Conservation (phyloP, 2,888 invertebrate genomes). For the Anarsia innoxiella region DNA sequence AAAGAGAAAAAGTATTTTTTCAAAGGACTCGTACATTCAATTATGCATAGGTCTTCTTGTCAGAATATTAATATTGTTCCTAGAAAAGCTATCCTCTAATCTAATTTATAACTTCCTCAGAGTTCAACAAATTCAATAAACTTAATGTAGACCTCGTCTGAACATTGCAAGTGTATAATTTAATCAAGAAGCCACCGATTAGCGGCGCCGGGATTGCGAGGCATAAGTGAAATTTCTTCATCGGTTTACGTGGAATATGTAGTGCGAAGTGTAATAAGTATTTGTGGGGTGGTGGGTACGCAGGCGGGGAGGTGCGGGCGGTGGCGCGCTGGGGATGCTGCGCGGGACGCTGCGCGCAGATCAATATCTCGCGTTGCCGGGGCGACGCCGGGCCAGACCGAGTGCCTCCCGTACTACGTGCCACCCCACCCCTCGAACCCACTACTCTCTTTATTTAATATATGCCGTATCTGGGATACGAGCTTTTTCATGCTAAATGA, state of each 20-base stretch:
- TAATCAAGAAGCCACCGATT: slow-evolving; percentile 11
- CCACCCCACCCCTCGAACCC: slow-evolving; percentile 41
- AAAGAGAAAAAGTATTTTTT: too few species aligned
- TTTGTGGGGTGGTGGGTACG: slow-evolving; percentile 48
- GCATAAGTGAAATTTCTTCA: slow-evolving; percentile 61
- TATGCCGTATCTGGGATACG: slow-evolving; percentile 65
- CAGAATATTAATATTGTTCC: too few species aligned
- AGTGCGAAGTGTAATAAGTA: slow-evolving; percentile 71
- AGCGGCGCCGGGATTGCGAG: slow-evolving; percentile 29
- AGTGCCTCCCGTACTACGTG: slow-evolving; percentile 77
- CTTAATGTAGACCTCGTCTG: too few species aligned
- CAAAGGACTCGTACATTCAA: too few species aligned
- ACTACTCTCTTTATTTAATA: slow-evolving; percentile 71
- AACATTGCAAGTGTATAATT: slow-evolving; percentile 4
- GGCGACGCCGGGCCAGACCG: slow-evolving; percentile 78
- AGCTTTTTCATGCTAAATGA: slow-evolving; percentile 69
- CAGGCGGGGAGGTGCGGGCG: slow-evolving; percentile 30
- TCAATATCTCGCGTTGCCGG: slow-evolving; percentile 74
- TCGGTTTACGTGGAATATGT: slow-evolving; percentile 66
- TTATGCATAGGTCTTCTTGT: too few species aligned
- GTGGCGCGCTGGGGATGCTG: slow-evolving; percentile 70
- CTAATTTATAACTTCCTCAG: too few species aligned
- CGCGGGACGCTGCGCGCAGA: slow-evolving; percentile 58
- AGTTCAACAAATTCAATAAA: too few species aligned
- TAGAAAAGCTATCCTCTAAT: too few species aligned